Conservation (phyloP, 2,888 invertebrate genomes). For the Dioctria rufipes region DNA sequence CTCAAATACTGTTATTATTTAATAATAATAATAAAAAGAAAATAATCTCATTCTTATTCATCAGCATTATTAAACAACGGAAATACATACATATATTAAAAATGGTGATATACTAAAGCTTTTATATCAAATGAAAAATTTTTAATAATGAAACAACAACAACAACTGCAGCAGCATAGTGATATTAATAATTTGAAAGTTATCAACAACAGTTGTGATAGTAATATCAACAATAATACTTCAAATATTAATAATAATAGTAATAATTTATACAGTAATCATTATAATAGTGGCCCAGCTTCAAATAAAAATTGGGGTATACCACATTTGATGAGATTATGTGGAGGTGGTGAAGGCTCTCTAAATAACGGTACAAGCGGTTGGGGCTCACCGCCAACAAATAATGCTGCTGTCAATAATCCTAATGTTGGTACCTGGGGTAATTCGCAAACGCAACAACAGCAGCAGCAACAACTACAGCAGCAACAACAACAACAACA, state of each 20-base stretch:
- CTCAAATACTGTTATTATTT: no score
- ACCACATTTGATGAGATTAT: conserved; percentile 71
- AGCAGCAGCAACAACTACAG: conserved; percentile 27
- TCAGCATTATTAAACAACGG: no score
- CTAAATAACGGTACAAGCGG: conserved; percentile 82
- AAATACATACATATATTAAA: conserved; percentile 37
- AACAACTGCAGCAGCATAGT: conserved; percentile 49
- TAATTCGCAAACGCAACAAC: conserved; percentile 66
- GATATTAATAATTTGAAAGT: conserved; percentile 49
- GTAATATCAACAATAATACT: conserved; percentile 52
- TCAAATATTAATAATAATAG: conserved; percentile 23
- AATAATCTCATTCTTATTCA: no score
- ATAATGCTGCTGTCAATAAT: conserved; percentile 66
- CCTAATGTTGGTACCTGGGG: conserved; percentile 73
- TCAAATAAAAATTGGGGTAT: conserved; percentile 50
- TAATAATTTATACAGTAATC: conserved; percentile 26
- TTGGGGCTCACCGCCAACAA: conserved; percentile 69
- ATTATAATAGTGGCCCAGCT: conserved; percentile 28
- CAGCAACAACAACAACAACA: conserved; percentile 61
- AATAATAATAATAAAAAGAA: no score
- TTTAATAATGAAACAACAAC: conserved; percentile 54
- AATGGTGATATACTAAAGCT: conserved; percentile 41
- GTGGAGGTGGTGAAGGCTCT: conserved; percentile 87
- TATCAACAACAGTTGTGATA: conserved; percentile 54
- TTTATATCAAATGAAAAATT: conserved; percentile 50